Evolutionary conservation across 1,140 invertebrate genomes (phyloP).

Genomic region (Cyphomyrmex costatus): DNA sequence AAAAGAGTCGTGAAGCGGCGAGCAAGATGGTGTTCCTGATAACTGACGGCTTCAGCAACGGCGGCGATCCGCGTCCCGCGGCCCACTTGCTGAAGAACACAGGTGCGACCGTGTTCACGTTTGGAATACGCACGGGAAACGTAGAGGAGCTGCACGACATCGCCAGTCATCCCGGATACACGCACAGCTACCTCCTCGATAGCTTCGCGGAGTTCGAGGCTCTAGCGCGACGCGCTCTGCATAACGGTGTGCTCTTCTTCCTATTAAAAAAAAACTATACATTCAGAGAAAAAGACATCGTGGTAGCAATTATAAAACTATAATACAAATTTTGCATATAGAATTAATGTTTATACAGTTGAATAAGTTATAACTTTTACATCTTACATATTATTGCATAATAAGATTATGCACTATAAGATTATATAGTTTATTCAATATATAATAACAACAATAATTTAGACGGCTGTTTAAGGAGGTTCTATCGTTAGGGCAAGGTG

Average conservation of each 20-base stretch:
- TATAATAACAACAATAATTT: too few relatives aligned
- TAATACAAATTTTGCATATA: too few relatives aligned
- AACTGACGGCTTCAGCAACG: constrained; percentile 92
- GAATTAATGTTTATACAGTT: too few relatives aligned
- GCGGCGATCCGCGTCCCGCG: constrained; percentile 89
- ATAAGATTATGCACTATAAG: too few relatives aligned
- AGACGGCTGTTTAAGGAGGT: too few relatives aligned
- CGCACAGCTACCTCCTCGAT: constrained; percentile 90
- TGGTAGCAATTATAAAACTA: too few relatives aligned
- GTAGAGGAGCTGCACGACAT: constrained; percentile 90
- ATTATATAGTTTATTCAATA: too few relatives aligned
- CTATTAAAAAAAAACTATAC: not conserved
- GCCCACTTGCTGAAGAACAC: constrained; percentile 87
- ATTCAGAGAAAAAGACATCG: not conserved
- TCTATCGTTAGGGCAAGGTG: too few relatives aligned
- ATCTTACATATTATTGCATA: too few relatives aligned
- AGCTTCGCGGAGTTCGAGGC: constrained; percentile 92
- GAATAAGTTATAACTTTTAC: too few relatives aligned
- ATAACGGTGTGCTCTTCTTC: constrained; percentile 88
- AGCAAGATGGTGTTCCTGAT: constrained; percentile 90
- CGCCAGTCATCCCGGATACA: constrained; percentile 89
- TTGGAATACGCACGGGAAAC: constrained; percentile 91
- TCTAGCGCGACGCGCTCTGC: constrained; percentile 90
- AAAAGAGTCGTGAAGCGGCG: constrained; percentile 86
- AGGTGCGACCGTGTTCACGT: constrained; percentile 89